phyloP scores from a whole-genome alignment of 2,797 vertebrate species.

The Acanthis flammea region DNA sequence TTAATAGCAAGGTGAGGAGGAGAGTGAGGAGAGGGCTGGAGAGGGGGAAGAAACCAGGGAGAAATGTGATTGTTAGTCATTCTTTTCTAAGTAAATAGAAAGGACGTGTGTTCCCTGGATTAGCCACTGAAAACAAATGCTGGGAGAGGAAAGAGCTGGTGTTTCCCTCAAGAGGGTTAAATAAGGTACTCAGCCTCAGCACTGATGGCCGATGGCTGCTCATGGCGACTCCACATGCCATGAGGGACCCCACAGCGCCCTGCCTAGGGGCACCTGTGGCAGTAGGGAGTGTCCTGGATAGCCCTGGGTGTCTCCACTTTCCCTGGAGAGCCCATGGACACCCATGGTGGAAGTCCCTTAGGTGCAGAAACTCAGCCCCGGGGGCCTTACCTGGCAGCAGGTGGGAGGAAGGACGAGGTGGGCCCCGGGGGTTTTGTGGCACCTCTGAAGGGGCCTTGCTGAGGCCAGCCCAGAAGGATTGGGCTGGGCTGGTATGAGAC shows the following conservation, averaged over 20 bases:
- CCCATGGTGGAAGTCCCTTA: accelerated
- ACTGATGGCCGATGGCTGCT: background rate
- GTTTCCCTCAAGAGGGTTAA: conserved; percentile 58
- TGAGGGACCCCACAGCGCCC: accelerated
- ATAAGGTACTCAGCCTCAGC: background rate
- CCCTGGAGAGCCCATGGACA: background rate
- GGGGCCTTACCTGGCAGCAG: accelerated
- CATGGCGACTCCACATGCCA: accelerated
- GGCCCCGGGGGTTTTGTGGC: accelerated
- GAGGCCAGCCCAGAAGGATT: accelerated
- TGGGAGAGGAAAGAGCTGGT: background rate
- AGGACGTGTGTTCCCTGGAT: conserved; percentile 58
- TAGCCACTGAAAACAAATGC: conserved; percentile 51
- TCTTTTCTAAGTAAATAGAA: conserved; percentile 58
- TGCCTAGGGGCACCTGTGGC: accelerated
- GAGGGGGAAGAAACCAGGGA: background rate
- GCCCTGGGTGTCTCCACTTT: accelerated
- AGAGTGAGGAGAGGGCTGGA: accelerated
- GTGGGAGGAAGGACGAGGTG: accelerated
- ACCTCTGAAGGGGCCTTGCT: accelerated
- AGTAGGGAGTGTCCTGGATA: accelerated
- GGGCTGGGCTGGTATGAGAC: accelerated
- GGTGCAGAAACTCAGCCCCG: background rate
- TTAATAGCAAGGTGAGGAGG: background rate
- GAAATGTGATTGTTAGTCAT: conserved; percentile 46